Conservation (phyloP, 1,140 invertebrate species). For the Lasioglossum albipes region DNA sequence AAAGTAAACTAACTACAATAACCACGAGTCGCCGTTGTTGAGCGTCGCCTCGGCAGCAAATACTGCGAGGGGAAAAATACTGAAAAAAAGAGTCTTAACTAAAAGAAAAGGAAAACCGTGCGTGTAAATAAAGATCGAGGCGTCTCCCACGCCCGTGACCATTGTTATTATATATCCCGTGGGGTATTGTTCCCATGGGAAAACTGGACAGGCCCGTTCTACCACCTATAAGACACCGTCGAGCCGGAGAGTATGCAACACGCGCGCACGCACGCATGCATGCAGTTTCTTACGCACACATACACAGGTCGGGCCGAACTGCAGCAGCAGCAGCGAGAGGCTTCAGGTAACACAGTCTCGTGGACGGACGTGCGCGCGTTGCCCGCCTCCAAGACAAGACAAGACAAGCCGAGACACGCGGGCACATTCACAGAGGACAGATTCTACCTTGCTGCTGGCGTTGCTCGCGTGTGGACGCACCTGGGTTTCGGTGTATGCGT, state of each 20-base stretch:
- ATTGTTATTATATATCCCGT: slow-evolving; percentile 74
- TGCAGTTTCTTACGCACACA: slow-evolving; percentile 26
- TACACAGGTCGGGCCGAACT: neutral
- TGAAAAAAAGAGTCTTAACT: no score
- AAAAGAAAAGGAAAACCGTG: slow-evolving; percentile 56
- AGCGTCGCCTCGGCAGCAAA: no score
- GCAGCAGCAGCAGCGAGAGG: slow-evolving; percentile 31
- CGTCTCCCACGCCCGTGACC: slow-evolving; percentile 71
- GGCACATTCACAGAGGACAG: no score
- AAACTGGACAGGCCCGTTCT: slow-evolving; percentile 73
- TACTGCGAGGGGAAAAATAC: no score
- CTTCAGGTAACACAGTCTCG: slow-evolving; percentile 56
- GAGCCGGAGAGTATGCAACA: slow-evolving; percentile 22
- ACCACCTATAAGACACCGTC: slow-evolving; percentile 58
- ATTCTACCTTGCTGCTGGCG: no score
- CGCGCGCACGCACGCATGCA: neutral
- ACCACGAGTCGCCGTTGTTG: no score
- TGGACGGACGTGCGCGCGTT: slow-evolving; percentile 6
- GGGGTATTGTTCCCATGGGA: slow-evolving; percentile 76
- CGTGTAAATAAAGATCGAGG: slow-evolving; percentile 74
- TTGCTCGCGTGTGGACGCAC: no score
- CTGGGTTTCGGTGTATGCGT: neutral
- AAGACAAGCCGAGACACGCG: no score
- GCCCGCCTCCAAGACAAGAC: neutral
- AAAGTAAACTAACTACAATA: no score